phyloP scores from a whole-genome alignment of 1,140 invertebrate genomes.

The Drosophila bocqueti region DNA sequence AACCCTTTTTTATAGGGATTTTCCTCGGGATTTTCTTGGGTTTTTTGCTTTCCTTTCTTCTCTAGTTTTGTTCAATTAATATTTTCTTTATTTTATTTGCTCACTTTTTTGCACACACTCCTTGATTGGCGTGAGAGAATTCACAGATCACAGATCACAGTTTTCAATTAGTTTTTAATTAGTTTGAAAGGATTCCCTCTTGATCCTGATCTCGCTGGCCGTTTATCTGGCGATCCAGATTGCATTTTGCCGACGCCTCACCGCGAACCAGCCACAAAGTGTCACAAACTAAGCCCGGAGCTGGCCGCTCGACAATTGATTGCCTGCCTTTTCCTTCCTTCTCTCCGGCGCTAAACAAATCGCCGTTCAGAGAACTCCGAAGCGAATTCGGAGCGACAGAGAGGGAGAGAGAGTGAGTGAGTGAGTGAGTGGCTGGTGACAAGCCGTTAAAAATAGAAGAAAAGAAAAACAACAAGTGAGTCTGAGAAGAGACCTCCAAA shows the following conservation, averaged over 20 bases:
- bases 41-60: constrained; percentile 2
- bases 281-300: constrained; percentile 39
- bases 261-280: constrained; percentile 18
- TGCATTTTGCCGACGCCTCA: constrained; percentile 51
- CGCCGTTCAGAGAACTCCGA: constrained; percentile 1
- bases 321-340: constrained; percentile 7
- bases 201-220: constrained; percentile 10
- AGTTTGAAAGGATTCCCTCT: constrained; percentile 8
- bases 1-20: constrained; percentile 33
- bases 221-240: constrained; percentile 23
- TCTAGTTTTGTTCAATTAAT: constrained; percentile 57
- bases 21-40: constrained; percentile 3
- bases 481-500: constrained; percentile 38
- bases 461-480: constrained; percentile 9
- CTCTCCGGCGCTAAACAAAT: constrained; percentile 4
- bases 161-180: background rate
- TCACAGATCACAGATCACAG: constrained; percentile 9
- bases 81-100: constrained; percentile 24
- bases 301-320: constrained; percentile 56
- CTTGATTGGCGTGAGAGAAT: constrained; percentile 76
- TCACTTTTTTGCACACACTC: constrained; percentile 10
- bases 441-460: constrained; percentile 47
- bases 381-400: background rate
- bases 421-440: constrained; percentile 7
- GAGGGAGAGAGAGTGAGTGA: background rate